Percentiles rank a stretch among this genome's conserved stretches.
Conservation (phyloP, 2,113 vertebrate genomes). For the Serilophus lunatus region DNA sequence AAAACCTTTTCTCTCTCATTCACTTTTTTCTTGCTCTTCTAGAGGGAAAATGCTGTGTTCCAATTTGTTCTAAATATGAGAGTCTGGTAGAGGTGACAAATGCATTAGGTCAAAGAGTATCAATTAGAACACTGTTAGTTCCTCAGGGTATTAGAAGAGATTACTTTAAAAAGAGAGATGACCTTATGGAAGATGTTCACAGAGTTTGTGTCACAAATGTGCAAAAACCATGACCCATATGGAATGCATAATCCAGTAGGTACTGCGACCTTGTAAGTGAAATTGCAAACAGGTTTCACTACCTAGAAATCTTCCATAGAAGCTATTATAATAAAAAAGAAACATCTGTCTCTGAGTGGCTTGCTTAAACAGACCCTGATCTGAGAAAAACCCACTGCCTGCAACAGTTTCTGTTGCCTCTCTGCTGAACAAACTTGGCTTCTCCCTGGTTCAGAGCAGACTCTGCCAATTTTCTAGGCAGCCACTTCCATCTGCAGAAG, state of each 20-base stretch:
- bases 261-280: not conserved
- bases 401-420: not conserved
- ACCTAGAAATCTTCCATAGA: not conserved
- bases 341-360: not conserved
- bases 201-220: not conserved
- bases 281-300: not conserved
- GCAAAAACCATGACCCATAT: not conserved
- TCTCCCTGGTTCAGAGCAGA: not conserved
- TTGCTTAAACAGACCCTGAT: not conserved
- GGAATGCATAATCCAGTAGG: not conserved
- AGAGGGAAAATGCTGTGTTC: not conserved
- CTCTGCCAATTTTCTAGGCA: not conserved
- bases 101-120: not conserved
- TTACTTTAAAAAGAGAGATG: not conserved
- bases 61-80: not conserved
- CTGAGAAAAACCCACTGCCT: not conserved
- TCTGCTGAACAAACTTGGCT: not conserved
- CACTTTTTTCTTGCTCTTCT: not conserved
- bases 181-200: not conserved
- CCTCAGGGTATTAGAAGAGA: not conserved
- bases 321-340: not conserved
- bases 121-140: not conserved
- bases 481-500: not conserved
- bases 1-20: not conserved
- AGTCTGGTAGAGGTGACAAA: not conserved